These are phyloP conservation scores for Noctua comes DNA, from an alignment of 2,888 invertebrate genomes.

Conservation along the genomic window DNA sequence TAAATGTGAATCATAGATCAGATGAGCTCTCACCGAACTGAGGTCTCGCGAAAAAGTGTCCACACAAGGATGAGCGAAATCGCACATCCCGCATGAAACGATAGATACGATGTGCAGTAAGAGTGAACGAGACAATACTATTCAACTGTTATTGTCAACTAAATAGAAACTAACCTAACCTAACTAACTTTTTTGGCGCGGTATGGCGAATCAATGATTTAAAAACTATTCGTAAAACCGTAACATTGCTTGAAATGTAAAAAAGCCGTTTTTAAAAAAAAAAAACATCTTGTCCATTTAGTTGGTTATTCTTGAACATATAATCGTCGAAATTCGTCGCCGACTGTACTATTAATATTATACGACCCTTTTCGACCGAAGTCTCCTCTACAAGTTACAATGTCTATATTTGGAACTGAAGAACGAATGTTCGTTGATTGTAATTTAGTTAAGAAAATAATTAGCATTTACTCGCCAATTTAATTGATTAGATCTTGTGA, in stretches of 20 bases:
- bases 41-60: background rate
- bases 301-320: too few species aligned
- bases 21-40: background rate
- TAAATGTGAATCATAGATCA: background rate
- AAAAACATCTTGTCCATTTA: too few species aligned
- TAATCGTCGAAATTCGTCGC: background rate
- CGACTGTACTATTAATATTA: background rate
- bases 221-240: too few species aligned
- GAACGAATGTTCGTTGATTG: slow-evolving; percentile 31
- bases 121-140: background rate
- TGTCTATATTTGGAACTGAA: slow-evolving; percentile 26
- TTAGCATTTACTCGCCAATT: slow-evolving; percentile 28
- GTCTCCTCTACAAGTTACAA: slow-evolving; percentile 28
- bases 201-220: too few species aligned
- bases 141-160: background rate
- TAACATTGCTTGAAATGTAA: too few species aligned
- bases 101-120: background rate
- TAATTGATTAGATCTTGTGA: slow-evolving; percentile 32
- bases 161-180: too few species aligned
- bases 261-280: too few species aligned
- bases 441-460: slow-evolving; percentile 50
- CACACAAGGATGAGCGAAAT: background rate
- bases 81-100: background rate
- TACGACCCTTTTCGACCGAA: slow-evolving; percentile 30
- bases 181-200: too few species aligned